Evolutionary conservation across 2,113 vertebrate genomes (phyloP), one percentile per base, ranked within the genome.

Genomic region (Sakesphorus luctuosus): DNA sequence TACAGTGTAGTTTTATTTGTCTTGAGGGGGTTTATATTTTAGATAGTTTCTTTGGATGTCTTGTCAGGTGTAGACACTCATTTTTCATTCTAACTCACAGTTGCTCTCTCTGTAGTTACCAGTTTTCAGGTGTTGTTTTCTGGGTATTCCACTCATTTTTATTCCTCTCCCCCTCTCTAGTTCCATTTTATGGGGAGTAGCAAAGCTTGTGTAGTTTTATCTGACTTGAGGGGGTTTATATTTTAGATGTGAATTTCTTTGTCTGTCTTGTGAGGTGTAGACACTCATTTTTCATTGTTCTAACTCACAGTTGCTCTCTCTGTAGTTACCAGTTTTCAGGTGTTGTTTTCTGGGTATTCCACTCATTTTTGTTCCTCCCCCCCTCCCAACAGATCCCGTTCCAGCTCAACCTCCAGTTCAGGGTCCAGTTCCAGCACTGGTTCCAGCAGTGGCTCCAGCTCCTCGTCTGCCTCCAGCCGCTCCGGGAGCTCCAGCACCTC

Each of bases 381-480:
- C 14, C 3, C 10, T 35, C 69, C 29, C 50, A 55, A 67, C 76
- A 98, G 98, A 76, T 98, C 98, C 74, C 97, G 98, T 65, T 99
- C 99, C 33, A 99, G 99, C 91, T 99, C 99, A 25, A 98, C 98
- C 84, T 99, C 99, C 36, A 99, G 99, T 96, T 99, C 99, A 10
- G 99, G 99, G 63, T 99, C 99, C 47, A 99, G 99, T 80, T 99
- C 99, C 91, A 99, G 99, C 98, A 99, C 99, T 0, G 99, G 99
- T 56, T 99, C 99, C 25, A 99, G 99, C 93, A 99, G 99, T 20
- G 99, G 99, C 36, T 99, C 99, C 33, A 99, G 99, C 93, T 99
- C 99, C 5, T 99, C 99, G 3, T 99, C 99, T 16, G 99, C 99
- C 3, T 99, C 99, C 1, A 99, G 99, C 96, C 99, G 98, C 74